phyloP scores from a whole-genome alignment of 2,113 vertebrate genomes.

The Periophthalmus modestus region DNA sequence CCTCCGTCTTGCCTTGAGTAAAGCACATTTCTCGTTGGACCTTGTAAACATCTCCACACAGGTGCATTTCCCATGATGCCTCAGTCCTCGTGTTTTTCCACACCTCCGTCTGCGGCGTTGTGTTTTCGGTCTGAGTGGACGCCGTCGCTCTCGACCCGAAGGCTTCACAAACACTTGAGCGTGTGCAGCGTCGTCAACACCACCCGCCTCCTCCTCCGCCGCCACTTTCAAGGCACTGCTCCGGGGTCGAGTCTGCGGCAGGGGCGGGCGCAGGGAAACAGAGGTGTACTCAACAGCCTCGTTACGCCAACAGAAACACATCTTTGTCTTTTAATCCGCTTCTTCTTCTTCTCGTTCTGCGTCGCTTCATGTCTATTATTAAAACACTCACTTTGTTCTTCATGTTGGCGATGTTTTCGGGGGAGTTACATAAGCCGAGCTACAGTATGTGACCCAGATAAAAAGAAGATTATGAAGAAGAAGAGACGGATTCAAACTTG shows the following conservation, averaged over 20 bases:
- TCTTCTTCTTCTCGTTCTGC: no score
- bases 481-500: not conserved
- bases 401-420: not conserved
- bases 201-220: conserved; percentile 34
- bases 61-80: no score
- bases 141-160: conserved; percentile 1
- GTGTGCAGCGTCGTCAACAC: conserved; percentile 21
- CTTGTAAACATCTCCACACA: no score
- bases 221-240: not conserved
- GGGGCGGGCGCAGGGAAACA: conserved; percentile 2
- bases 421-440: not conserved
- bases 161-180: not conserved
- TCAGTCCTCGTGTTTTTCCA: no score
- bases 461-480: no score
- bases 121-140: not conserved
- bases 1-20: no score
- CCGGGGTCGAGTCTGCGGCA: not conserved
- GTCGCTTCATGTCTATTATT: not conserved
- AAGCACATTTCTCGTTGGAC: no score
- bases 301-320: not conserved
- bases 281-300: conserved; percentile 4
- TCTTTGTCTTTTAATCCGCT: conserved; percentile 21
- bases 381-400: conserved; percentile 3
- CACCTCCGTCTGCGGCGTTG: not conserved
- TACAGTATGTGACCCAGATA: not conserved